Conservation (phyloP, 2,797 vertebrate species). For the Cynopterus sphinx region DNA sequence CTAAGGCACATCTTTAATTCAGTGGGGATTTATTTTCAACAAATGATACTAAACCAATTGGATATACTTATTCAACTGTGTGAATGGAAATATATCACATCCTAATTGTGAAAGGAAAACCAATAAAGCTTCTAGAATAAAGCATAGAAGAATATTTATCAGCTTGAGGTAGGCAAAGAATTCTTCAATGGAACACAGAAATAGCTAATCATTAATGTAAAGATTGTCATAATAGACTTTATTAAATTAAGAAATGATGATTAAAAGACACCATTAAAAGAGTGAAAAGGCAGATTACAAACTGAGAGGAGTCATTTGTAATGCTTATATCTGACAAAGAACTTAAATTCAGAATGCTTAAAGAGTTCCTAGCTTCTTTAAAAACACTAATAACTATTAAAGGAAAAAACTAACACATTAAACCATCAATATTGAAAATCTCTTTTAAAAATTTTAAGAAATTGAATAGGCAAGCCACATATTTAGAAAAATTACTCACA, state of each 20-base stretch:
- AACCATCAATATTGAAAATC: background rate
- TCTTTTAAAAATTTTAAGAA: background rate
- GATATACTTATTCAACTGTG: background rate
- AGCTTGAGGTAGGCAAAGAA: background rate
- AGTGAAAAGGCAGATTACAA: background rate
- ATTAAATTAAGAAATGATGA: background rate
- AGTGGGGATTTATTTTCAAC: background rate
- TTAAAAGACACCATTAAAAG: background rate
- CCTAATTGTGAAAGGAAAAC: background rate
- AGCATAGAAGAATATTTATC: background rate
- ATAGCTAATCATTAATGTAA: background rate
- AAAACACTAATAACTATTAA: background rate
- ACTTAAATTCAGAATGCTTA: background rate
- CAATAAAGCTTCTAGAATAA: background rate
- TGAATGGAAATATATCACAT: background rate
- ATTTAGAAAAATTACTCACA: background rate
- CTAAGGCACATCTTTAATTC: background rate
- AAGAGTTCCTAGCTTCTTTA: background rate
- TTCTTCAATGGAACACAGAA: background rate
- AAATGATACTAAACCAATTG: background rate
- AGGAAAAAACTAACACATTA: background rate
- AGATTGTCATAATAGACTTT: background rate
- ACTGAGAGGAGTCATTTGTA: background rate
- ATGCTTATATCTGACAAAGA: background rate
- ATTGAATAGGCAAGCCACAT: background rate